phyloP scores from a whole-genome alignment of 1,140 invertebrate genomes.

The Zaprionus vittiger region DNA sequence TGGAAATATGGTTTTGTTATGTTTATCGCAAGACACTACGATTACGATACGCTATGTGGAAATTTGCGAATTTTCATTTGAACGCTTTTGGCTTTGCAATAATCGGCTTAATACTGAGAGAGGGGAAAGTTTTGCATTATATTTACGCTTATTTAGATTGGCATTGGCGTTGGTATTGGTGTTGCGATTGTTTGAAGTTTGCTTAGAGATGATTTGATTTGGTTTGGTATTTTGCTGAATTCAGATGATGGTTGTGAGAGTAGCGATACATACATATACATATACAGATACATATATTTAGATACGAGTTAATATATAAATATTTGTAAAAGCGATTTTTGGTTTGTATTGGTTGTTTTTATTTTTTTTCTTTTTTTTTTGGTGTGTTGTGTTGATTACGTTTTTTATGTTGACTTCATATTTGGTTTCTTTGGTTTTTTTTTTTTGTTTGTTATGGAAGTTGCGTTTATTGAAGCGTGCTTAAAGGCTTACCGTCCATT shows the following conservation, averaged over 20 bases:
- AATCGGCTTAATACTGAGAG: conserved; percentile 61
- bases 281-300: conserved; percentile 81
- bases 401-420: conserved; percentile 56
- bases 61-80: conserved; percentile 40
- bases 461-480: conserved; percentile 83
- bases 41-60: conserved; percentile 65
- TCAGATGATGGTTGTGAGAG: conserved; percentile 79
- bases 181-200: conserved; percentile 67
- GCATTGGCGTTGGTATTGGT: conserved; percentile 59
- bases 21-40: conserved; percentile 69
- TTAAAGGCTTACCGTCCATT: conserved; percentile 84
- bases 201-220: conserved; percentile 76
- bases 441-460: conserved; percentile 73
- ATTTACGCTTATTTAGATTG: conserved; percentile 76
- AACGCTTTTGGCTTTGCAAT: conserved; percentile 42
- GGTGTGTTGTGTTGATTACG: conserved; percentile 34
- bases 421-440: conserved; percentile 46
- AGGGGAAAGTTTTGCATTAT: conserved; percentile 71
- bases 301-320: conserved; percentile 82
- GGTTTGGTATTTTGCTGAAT: conserved; percentile 32
- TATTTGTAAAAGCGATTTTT: conserved; percentile 82
- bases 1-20: conserved; percentile 82
- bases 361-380: conserved; percentile 31
- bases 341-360: conserved; percentile 35
- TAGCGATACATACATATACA: conserved; percentile 83